A percentile compares a stretch with the other conserved stretches of the same genome.
Conservation (phyloP, 2,113 vertebrate species). For the Columbina picui region DNA sequence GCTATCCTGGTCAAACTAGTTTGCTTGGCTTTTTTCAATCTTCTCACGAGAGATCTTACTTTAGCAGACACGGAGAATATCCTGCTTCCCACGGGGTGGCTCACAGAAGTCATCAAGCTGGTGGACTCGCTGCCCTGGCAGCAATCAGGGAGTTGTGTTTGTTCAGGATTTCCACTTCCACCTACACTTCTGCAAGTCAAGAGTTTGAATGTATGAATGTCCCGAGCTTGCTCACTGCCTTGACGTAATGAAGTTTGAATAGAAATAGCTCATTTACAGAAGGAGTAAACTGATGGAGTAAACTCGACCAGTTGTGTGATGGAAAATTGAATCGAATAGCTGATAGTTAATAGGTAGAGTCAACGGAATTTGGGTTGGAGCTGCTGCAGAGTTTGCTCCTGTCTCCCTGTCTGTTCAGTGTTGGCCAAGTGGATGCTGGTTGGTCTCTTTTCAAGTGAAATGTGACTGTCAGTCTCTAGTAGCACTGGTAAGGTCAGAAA, state of each 20-base stretch:
- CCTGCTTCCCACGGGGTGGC: constrained; percentile 1
- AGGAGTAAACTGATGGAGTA: background rate
- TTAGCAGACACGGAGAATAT: background rate
- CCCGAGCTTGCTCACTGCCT: background rate
- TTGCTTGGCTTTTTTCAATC: background rate
- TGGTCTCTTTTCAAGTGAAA: background rate
- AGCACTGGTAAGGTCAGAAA: background rate
- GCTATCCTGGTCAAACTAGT: constrained; percentile 16
- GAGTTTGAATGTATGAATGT: background rate
- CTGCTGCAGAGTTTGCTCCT: background rate
- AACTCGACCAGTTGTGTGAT: background rate
- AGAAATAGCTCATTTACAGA: background rate
- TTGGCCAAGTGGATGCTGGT: background rate
- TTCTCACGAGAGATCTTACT: background rate
- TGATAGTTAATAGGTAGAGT: background rate
- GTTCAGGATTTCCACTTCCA: constrained; percentile 45
- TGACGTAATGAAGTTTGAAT: background rate
- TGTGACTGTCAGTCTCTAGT: background rate
- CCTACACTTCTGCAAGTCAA: background rate
- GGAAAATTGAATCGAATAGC: background rate
- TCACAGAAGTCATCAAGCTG: background rate
- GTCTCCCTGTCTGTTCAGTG: background rate
- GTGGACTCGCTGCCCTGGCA: background rate
- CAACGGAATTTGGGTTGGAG: background rate
- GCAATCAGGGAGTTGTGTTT: background rate